phyloP scores from a whole-genome alignment of 2,888 invertebrate species.

The Caenorhabditis plicata region DNA sequence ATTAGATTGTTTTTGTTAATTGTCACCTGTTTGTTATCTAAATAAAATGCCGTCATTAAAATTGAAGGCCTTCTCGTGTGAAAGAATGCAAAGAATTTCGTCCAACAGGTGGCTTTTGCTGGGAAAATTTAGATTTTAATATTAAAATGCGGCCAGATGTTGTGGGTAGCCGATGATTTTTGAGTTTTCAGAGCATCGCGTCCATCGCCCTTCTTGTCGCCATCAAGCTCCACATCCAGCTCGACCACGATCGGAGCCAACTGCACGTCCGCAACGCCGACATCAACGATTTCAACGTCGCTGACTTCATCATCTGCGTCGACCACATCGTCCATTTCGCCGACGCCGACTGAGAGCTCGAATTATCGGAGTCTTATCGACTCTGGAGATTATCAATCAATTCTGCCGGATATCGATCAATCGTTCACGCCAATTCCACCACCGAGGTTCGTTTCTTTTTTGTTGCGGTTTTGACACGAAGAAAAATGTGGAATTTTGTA shows the following conservation, averaged over 20 bases:
- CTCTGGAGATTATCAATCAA: conserved; percentile 40
- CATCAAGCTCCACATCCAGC: conserved; percentile 26
- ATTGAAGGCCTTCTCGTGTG: too few species aligned
- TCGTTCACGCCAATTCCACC: conserved; percentile 29
- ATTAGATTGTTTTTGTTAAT: too few species aligned
- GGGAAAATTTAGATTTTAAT: neutral
- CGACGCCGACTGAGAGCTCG: conserved; percentile 22
- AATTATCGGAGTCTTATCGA: conserved; percentile 44
- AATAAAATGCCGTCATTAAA: too few species aligned
- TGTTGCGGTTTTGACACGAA: too few species aligned
- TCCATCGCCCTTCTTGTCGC: conserved; percentile 40
- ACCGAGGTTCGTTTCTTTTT: conserved; percentile 31
- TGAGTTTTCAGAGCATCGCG: conserved; percentile 21
- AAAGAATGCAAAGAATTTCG: too few species aligned
- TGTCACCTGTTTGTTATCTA: too few species aligned
- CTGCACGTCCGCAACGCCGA: conserved; percentile 17
- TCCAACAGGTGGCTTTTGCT: neutral
- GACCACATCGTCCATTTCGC: conserved; percentile 16
- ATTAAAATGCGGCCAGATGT: neutral
- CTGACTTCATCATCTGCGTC: conserved; percentile 27
- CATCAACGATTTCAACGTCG: conserved; percentile 23
- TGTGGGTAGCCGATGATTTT: too few species aligned
- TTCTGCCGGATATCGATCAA: conserved; percentile 36
- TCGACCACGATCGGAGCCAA: conserved; percentile 23
- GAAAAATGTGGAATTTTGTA: too few species aligned